Evolutionary conservation across 2,888 invertebrate genomes (phyloP).

Genomic region (Slavum lentiscoides): DNA sequence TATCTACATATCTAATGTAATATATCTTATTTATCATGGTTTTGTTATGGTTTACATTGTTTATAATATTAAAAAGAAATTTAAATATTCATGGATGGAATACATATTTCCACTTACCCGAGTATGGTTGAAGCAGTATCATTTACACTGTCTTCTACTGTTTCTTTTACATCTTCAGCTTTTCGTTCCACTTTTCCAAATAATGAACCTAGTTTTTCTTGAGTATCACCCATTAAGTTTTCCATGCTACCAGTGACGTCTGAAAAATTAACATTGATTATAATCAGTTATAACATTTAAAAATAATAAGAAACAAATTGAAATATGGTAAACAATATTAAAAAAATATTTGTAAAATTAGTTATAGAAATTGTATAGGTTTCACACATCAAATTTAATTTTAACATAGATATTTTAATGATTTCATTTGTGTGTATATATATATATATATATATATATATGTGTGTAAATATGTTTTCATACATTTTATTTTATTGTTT

Average conservation of each 20-base stretch:
- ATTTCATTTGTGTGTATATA: no score
- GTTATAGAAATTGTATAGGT: neutral
- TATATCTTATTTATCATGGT: no score
- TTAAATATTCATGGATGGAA: slow-evolving; percentile 4
- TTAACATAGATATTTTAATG: neutral
- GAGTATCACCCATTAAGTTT: slow-evolving; percentile 42
- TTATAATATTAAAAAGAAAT: no score
- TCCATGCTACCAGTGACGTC: slow-evolving; percentile 43
- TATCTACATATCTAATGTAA: no score
- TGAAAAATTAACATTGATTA: slow-evolving; percentile 8
- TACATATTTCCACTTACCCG: slow-evolving; percentile 40
- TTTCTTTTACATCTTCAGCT: slow-evolving; percentile 13
- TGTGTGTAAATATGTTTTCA: no score
- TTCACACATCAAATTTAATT: neutral
- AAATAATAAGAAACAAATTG: neutral
- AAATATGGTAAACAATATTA: neutral
- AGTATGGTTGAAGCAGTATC: slow-evolving; percentile 13
- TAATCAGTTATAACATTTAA: neutral
- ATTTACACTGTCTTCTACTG: slow-evolving; percentile 18
- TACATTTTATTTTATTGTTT: no score
- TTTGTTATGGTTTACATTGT: no score
- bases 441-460: no score
- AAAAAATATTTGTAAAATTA: neutral
- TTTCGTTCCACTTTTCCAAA: slow-evolving; percentile 36
- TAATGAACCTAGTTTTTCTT: slow-evolving; percentile 44